Conservation (phyloP, 2,888 invertebrate species). For the Actias luna region DNA sequence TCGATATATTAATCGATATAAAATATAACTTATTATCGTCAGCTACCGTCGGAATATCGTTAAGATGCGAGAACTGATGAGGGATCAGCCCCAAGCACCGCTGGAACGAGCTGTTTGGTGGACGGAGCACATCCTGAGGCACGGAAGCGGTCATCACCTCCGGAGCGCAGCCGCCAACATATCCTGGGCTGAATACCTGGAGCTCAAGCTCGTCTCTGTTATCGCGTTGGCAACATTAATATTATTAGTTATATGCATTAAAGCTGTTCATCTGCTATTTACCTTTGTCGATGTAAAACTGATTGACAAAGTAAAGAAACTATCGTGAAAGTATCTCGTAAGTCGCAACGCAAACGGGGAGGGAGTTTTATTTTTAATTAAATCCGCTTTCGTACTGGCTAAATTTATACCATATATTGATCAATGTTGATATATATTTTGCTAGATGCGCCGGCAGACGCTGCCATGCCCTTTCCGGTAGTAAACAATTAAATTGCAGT, state of each 20-base stretch:
- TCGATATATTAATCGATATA: too few species aligned
- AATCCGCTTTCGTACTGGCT: too few species aligned
- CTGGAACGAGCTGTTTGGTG: conserved; percentile 64
- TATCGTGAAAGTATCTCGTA: not conserved
- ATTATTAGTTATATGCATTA: not conserved
- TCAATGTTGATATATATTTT: too few species aligned
- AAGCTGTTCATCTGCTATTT: not conserved
- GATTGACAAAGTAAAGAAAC: not conserved
- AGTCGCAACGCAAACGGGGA: not conserved
- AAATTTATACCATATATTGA: too few species aligned
- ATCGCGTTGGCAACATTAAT: not conserved
- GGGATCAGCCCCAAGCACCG: conserved; percentile 21
- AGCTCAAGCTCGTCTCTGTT: conserved; percentile 39
- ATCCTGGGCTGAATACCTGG: conserved; percentile 37
- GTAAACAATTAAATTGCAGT: too few species aligned
- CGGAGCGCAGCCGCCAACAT: conserved; percentile 51
- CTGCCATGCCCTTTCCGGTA: too few species aligned
- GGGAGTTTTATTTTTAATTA: not conserved
- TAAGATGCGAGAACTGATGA: conserved; percentile 6
- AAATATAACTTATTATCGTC: too few species aligned
- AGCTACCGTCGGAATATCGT: conserved; percentile 12
- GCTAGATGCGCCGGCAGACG: too few species aligned
- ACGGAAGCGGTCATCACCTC: conserved; percentile 59
- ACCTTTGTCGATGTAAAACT: not conserved
- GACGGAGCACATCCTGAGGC: conserved; percentile 67